A percentile compares a stretch with the other conserved stretches of the same genome.
phyloP scores from a whole-genome alignment of 2,113 vertebrate species.

The Gymnorhina tibicen region DNA sequence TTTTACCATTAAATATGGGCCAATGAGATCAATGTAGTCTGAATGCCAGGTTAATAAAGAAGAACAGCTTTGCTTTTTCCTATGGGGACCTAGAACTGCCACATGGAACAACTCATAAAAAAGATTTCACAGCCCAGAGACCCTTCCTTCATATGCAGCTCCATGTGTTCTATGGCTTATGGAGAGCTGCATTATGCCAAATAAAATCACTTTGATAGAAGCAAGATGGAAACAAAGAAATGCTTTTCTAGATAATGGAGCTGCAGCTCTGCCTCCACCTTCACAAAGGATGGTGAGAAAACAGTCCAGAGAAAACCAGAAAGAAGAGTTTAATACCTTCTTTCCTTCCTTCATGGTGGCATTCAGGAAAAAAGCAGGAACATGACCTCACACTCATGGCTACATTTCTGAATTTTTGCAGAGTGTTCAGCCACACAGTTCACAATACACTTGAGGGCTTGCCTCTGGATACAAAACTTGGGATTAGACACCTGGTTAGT shows the following conservation, averaged over 20 bases:
- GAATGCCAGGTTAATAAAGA: conserved; percentile 5
- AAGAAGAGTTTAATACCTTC: neutral
- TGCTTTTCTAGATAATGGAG: neutral
- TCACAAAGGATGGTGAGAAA: neutral
- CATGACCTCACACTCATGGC: neutral
- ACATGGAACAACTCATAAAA: neutral
- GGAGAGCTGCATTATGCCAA: neutral
- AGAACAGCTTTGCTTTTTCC: neutral
- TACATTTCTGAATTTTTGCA: neutral
- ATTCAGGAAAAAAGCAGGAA: neutral
- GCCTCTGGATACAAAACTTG: neutral
- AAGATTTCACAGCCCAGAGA: neutral
- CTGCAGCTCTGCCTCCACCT: neutral
- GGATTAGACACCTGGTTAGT: neutral
- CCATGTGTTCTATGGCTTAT: neutral
- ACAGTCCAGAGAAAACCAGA: neutral
- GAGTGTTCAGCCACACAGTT: neutral
- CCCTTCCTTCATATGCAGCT: neutral
- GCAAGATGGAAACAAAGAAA: neutral
- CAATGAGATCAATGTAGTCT: neutral
- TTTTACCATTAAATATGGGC: neutral
- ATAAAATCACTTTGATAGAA: neutral
- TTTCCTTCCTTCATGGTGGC: neutral
- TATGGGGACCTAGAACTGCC: neutral
- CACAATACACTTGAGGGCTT: neutral